Base-by-base conservation (phyloP, 2,888 invertebrate genomes). In the Cremastinae sp. region DNA sequence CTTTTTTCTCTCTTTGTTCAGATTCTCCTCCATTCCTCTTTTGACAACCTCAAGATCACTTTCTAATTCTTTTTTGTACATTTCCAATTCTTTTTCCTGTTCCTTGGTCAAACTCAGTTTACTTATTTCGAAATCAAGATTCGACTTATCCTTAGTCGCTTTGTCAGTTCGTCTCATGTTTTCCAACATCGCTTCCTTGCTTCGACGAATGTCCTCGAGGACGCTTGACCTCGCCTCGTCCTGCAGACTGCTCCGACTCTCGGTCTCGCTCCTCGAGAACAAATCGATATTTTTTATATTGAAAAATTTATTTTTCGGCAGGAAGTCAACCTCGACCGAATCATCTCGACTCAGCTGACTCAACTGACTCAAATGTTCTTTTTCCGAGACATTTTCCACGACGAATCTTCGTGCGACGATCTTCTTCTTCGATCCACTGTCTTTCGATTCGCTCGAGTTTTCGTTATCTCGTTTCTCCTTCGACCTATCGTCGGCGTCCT, bases 61-160 rank as follows among this genome's bases (percentile, higher is more conserved):
- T 75, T 92, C 91, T 82, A 93, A 91, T 62, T 93, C 93, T 78
- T 92, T 91, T 81, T 92, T 92, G 58, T 93, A 88, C 79, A 89
- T 84, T 80, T 92, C 91, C 78, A 93, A 88, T 85, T 92, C 92
- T 70, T 91, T 91, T 83, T 92, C 91, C 10, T 90, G 87, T 47
- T 89, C 87, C 16, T 82, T 83, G 72, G 86, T 84, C 70, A 85
- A n/a, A n/a, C n/a, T 65, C 53, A 73, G 74, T 1, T 51, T 82
- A 43, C 88, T 90, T 1, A 85, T 82, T 18, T 88, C 87, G 1
- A n/a, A n/a, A n/a, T 91, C 83, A 92, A 92, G n/a, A 22, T 58
- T 68, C 0, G 43, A 18, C 0, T 74, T 70, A 20, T 83, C 83
- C 2, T 64, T 59, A n/a, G 74, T 78, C 0, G 41, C 72, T 0